Evolutionary conservation across 2,797 vertebrate genomes (phyloP).

Genomic region (Psittacula derbiana): DNA sequence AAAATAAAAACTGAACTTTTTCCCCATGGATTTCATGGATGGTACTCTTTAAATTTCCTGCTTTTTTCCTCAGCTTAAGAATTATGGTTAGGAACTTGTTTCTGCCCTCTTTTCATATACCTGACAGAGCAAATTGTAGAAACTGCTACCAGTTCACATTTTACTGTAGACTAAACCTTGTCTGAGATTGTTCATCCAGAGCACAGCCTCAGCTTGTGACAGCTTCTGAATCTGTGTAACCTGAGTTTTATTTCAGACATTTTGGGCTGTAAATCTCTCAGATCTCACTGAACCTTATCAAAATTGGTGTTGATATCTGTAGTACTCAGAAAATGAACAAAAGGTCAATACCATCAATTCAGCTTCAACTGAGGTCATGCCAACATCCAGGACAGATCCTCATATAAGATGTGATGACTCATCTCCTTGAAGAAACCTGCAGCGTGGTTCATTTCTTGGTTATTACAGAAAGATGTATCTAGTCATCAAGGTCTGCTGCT

Average conservation of each 20-base stretch:
- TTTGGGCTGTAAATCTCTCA: background rate
- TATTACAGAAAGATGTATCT: background rate
- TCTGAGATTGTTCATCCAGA: background rate
- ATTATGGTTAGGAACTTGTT: background rate
- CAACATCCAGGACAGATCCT: background rate
- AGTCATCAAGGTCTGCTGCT: background rate
- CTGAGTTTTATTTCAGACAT: background rate
- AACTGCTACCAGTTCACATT: background rate
- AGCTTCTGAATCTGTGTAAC: background rate
- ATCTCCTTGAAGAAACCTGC: background rate
- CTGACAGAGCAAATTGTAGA: background rate
- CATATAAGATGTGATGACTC: background rate
- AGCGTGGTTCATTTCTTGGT: background rate
- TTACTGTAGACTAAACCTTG: background rate
- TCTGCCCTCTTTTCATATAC: background rate
- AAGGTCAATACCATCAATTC: constrained; percentile 27
- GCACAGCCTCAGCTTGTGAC: background rate
- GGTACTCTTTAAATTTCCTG: background rate
- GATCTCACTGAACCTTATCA: background rate
- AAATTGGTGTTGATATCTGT: background rate
- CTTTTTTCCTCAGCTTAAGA: background rate
- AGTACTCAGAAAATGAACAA: constrained; percentile 5
- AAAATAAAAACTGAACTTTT: background rate
- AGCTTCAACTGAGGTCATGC: background rate
- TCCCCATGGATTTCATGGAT: background rate